Conservation (phyloP, 1,140 invertebrate genomes). For the Euglossa dilemma region DNA sequence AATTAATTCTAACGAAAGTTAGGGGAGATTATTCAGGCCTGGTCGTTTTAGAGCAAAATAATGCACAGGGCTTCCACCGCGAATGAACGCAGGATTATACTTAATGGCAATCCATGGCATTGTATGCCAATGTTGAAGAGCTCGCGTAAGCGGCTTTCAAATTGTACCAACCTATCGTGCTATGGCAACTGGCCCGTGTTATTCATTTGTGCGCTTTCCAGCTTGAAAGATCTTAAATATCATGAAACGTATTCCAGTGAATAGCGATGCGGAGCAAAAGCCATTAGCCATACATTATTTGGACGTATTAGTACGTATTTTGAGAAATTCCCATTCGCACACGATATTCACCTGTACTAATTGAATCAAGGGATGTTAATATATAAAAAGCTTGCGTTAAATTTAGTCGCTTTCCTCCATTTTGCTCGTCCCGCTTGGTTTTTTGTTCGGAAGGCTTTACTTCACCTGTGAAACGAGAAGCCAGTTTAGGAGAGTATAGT, state of each 20-base stretch:
- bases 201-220: constrained; percentile 50
- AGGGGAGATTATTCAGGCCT: constrained; percentile 52
- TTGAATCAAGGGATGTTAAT: background rate
- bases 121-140: constrained; percentile 67
- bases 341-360: background rate
- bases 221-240: constrained; percentile 61
- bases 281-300: constrained; percentile 10
- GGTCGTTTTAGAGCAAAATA: constrained; percentile 49
- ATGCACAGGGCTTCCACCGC: constrained; percentile 52
- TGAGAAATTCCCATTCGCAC: background rate
- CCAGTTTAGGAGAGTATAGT: too few relatives aligned
- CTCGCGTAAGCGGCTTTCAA: constrained; percentile 65
- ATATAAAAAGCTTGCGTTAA: too few relatives aligned
- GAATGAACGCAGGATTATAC: constrained; percentile 69
- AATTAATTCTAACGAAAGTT: constrained; percentile 42
- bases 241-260: constrained; percentile 26
- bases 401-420: too few relatives aligned
- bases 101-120: constrained; percentile 67
- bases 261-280: background rate
- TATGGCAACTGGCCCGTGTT: constrained; percentile 57
- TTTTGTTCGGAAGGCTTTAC: too few relatives aligned
- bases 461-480: too few relatives aligned
- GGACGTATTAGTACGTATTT: background rate
- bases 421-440: too few relatives aligned
- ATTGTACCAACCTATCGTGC: constrained; percentile 53